These are phyloP conservation scores for Hippopotamus amphibius DNA, from an alignment of 2,113 vertebrate genomes.

Conservation along the genomic window DNA sequence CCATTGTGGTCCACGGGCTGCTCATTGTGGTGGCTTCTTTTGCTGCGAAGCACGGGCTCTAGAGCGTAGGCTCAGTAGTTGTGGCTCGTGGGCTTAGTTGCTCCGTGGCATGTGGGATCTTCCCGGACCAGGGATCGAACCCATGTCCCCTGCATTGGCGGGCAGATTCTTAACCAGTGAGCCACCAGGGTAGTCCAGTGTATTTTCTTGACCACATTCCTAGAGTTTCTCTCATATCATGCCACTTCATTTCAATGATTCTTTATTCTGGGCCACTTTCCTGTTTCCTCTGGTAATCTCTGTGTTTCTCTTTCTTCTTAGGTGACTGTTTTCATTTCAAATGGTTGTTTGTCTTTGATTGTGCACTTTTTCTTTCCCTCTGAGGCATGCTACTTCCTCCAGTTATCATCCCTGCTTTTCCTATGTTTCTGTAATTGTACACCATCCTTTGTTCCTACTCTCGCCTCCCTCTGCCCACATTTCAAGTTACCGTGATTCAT, in stretches of 20 bases:
- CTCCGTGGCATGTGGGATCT: too few species aligned
- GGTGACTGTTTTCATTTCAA: neutral
- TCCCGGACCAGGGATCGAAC: too few species aligned
- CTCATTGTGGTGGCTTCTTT: too few species aligned
- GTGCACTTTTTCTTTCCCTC: neutral
- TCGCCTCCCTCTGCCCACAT: rapidly evolving
- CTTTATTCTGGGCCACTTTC: neutral
- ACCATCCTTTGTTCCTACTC: neutral
- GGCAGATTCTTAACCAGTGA: too few species aligned
- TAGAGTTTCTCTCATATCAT: neutral
- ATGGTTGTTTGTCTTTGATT: neutral
- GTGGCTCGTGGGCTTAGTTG: too few species aligned
- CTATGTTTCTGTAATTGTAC: neutral
- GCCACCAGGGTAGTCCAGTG: too few species aligned
- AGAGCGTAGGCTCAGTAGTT: too few species aligned
- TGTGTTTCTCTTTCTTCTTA: neutral
- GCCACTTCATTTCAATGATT: neutral
- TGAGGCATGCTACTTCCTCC: neutral
- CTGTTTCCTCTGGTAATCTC: neutral
- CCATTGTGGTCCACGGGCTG: too few species aligned
- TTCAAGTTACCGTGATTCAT: neutral
- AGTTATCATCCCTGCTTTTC: rapidly evolving
- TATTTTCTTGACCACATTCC: neutral
- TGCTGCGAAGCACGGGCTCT: too few species aligned
- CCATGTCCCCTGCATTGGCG: too few species aligned